Conservation (phyloP, 2,113 vertebrate genomes). For the Euleptes europaea region DNA sequence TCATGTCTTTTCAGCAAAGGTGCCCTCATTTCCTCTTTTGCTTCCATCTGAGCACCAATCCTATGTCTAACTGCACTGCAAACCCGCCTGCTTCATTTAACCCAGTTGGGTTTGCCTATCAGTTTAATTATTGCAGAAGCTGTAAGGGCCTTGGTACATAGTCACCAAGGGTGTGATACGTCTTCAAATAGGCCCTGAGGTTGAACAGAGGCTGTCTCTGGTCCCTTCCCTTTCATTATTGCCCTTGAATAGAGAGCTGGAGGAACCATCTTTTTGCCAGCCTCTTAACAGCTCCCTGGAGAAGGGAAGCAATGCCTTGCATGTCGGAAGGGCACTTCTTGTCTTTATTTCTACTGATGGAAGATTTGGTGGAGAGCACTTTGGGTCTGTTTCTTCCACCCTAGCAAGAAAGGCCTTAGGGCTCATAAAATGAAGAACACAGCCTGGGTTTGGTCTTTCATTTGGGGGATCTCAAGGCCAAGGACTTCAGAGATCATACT, state of each 20-base stretch:
- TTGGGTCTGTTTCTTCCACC: background rate
- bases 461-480: background rate
- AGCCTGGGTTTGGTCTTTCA: background rate
- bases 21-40: no score
- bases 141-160: background rate
- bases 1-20: no score
- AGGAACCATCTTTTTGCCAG: background rate
- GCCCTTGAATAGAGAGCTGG: background rate
- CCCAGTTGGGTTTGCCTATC: background rate
- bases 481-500: background rate
- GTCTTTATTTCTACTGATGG: constrained; percentile 1
- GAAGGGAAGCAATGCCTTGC: background rate
- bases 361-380: accelerated
- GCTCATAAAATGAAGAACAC: background rate
- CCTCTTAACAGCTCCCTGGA: background rate
- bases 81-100: background rate
- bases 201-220: background rate
- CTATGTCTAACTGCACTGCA: background rate
- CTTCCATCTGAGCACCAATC: background rate
- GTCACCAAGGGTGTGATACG: background rate
- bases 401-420: background rate
- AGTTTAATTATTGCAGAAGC: constrained; percentile 3
- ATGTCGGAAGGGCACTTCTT: background rate
- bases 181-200: background rate
- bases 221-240: background rate